Conservation (phyloP, 2,888 invertebrate genomes). For the Campaea margaritaria region DNA sequence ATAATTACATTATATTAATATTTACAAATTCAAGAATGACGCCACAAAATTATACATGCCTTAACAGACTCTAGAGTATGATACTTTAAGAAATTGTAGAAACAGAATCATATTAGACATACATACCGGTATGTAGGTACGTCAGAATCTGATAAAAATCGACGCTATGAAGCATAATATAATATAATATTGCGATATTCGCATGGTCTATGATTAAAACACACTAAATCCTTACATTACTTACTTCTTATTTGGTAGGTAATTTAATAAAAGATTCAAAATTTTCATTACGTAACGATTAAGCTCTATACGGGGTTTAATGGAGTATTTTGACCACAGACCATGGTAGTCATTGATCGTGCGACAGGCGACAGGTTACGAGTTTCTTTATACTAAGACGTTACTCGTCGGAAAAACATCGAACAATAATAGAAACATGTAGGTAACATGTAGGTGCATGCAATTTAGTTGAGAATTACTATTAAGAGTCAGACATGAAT, state of each 20-base stretch:
- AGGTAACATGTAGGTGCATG: too few species aligned
- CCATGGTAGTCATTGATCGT: constrained; percentile 45
- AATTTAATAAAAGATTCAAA: constrained; percentile 54
- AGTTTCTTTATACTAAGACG: background rate
- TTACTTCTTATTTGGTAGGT: constrained; percentile 33
- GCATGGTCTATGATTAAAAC: constrained; percentile 39
- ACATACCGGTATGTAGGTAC: too few species aligned
- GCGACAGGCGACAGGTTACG: constrained; percentile 20
- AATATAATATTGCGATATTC: too few species aligned
- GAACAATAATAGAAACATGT: too few species aligned
- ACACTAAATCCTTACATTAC: constrained; percentile 36
- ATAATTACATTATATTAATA: constrained; percentile 18
- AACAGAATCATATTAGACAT: background rate
- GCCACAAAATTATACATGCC: constrained; percentile 4
- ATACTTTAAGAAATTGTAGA: background rate
- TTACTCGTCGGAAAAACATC: too few species aligned
- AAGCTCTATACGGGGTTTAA: constrained; percentile 69
- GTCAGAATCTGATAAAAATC: background rate
- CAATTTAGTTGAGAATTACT: too few species aligned
- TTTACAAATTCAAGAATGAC: constrained; percentile 23
- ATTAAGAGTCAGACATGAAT: too few species aligned
- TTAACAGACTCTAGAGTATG: constrained; percentile 6
- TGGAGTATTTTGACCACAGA: constrained; percentile 53
- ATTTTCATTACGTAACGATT: constrained; percentile 58
- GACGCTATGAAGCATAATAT: too few species aligned